Evolutionary conservation across 2,113 vertebrate genomes (phyloP).

Genomic region (Bucco capensis): DNA sequence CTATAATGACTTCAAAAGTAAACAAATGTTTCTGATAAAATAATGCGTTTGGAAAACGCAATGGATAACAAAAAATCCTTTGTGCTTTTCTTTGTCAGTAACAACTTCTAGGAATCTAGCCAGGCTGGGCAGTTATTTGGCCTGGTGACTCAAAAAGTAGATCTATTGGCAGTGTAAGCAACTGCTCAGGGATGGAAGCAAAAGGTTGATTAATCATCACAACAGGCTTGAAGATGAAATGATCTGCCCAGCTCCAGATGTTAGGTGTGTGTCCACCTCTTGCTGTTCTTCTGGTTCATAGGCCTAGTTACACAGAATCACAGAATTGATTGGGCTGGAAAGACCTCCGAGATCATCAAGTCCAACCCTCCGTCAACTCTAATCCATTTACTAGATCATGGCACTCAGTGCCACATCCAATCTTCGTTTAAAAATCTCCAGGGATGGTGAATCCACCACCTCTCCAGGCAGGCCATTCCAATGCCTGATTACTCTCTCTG

Average conservation of each 20-base stretch:
- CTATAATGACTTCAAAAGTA: neutral
- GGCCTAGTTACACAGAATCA: no score
- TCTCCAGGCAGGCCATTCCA: no score
- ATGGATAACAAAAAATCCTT: conserved; percentile 1
- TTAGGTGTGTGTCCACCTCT: neutral
- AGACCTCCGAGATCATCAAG: no score
- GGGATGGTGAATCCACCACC: no score
- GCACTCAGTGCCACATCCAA: no score
- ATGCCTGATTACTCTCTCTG: no score
- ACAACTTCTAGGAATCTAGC: neutral
- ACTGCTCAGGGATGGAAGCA: neutral
- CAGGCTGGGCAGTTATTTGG: conserved; percentile 15
- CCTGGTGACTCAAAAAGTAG: neutral
- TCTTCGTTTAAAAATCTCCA: no score
- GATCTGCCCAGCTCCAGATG: conserved; percentile 32
- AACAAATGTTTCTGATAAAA: conserved; percentile 35
- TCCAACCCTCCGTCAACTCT: no score
- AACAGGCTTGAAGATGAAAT: conserved; percentile 5
- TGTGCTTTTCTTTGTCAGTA: conserved; percentile 11
- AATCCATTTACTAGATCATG: no score
- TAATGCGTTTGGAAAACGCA: neutral
- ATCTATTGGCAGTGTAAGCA: neutral
- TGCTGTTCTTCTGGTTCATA: neutral
- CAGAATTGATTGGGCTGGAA: no score
- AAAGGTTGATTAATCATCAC: conserved; percentile 37